phyloP scores from a whole-genome alignment of 2,797 vertebrate genomes.

The Discoglossus pictus region DNA sequence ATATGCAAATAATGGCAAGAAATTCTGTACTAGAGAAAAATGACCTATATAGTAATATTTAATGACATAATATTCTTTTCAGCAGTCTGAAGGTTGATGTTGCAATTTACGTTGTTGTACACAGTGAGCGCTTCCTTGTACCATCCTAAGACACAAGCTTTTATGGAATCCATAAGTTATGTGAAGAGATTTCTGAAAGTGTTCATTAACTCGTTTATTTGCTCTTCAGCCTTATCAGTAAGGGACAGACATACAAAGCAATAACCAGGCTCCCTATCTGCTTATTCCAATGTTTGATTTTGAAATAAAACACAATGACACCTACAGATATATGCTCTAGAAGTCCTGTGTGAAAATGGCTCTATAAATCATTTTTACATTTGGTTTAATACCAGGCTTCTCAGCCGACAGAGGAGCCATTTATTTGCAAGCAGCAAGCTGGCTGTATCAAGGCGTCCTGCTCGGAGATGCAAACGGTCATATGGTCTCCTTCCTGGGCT shows the following conservation, averaged over 20 bases:
- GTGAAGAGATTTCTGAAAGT: slow-evolving; percentile 26
- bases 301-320: slow-evolving; percentile 47
- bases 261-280: slow-evolving; percentile 25
- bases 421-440: slow-evolving; percentile 33
- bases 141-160: slow-evolving; percentile 13
- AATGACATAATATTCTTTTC: slow-evolving; percentile 1
- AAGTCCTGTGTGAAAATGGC: slow-evolving; percentile 30
- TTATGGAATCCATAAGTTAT: slow-evolving; percentile 41
- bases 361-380: slow-evolving; percentile 52
- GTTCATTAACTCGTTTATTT: slow-evolving; percentile 49
- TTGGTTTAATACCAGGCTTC: slow-evolving; percentile 44
- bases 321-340: slow-evolving; percentile 41
- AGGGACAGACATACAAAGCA: slow-evolving; percentile 43
- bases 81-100: slow-evolving; percentile 1
- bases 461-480: too few species aligned
- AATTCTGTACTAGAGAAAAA: slow-evolving; percentile 17
- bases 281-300: slow-evolving; percentile 49
- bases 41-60: slow-evolving; percentile 11
- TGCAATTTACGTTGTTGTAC: neutral
- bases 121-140: neutral
- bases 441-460: slow-evolving; percentile 9
- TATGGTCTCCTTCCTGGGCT: too few species aligned
- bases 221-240: slow-evolving; percentile 45
- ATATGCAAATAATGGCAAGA: too few species aligned
- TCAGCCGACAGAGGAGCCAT: slow-evolving; percentile 38